Conservation (phyloP, 2,113 vertebrate genomes). For the Megaceryle torquata region DNA sequence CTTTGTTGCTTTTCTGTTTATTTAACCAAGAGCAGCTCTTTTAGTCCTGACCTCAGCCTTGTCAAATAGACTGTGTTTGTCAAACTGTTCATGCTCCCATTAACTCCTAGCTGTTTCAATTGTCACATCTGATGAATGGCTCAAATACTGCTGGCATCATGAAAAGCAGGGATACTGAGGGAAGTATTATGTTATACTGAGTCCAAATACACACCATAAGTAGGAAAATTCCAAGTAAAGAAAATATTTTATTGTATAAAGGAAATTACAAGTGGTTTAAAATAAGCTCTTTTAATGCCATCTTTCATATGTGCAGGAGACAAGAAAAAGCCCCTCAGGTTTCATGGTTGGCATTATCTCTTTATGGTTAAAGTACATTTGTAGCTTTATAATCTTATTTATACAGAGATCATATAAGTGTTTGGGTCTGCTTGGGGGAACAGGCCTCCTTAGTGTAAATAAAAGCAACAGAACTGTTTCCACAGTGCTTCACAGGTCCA, state of each 20-base stretch:
- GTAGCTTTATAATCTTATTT: constrained; percentile 33
- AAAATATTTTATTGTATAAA: constrained; percentile 53
- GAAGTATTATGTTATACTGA: constrained; percentile 33
- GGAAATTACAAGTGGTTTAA: constrained; percentile 51
- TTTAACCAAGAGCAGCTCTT: constrained; percentile 67
- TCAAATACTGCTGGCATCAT: constrained; percentile 52
- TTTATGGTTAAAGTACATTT: not conserved
- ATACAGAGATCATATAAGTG: not conserved
- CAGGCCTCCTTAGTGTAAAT: not conserved
- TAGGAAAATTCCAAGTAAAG: constrained; percentile 38
- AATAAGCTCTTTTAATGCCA: constrained; percentile 51
- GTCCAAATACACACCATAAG: constrained; percentile 46
- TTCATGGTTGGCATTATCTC: constrained; percentile 30
- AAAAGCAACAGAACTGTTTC: not conserved
- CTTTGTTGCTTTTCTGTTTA: constrained; percentile 69
- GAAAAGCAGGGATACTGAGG: constrained; percentile 47
- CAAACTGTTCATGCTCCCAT: constrained; percentile 68
- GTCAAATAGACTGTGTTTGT: constrained; percentile 68
- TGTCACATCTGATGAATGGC: constrained; percentile 63
- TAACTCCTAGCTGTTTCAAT: constrained; percentile 67
- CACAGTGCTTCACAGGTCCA: not conserved
- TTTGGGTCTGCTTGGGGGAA: not conserved
- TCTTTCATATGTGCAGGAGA: constrained; percentile 42
- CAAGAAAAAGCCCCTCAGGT: constrained; percentile 29
- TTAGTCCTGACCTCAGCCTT: constrained; percentile 63